Percentiles rank a stretch among this genome's conserved stretches.
Conservation (phyloP, 2,113 vertebrate species). For the Gnathonemus longibarbis region DNA sequence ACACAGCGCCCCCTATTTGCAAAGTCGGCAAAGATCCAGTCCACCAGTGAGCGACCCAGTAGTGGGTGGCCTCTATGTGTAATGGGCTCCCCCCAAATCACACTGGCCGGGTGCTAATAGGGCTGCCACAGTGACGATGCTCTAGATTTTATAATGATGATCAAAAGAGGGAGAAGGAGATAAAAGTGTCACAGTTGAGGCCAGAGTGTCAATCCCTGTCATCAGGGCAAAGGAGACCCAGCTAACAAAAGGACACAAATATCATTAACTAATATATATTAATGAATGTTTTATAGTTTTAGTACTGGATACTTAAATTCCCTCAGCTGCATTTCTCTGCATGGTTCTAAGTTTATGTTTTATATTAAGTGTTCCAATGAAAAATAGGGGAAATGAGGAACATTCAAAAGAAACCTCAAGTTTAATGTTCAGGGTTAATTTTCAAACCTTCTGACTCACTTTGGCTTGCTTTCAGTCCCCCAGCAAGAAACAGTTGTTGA, state of each 20-base stretch:
- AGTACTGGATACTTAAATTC: not conserved
- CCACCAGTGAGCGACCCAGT: not conserved
- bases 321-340: not conserved
- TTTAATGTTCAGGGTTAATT: not conserved
- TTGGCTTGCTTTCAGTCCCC: not conserved
- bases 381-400: not conserved
- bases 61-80: not conserved
- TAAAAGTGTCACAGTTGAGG: not conserved
- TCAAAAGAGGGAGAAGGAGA: not conserved
- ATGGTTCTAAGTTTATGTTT: not conserved
- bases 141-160: constrained; percentile 4
- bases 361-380: not conserved
- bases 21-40: not conserved
- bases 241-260: not conserved
- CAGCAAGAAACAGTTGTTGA: not conserved
- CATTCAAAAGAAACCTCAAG: not conserved
- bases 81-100: not conserved
- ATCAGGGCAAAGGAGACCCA: not conserved
- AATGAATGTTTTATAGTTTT: not conserved
- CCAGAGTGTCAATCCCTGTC: not conserved
- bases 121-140: not conserved
- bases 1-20: not conserved
- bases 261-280: not conserved
- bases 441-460: not conserved
- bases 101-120: not conserved